phyloP scores from a whole-genome alignment of 2,888 invertebrate genomes.

The Seira sanloemensis region DNA sequence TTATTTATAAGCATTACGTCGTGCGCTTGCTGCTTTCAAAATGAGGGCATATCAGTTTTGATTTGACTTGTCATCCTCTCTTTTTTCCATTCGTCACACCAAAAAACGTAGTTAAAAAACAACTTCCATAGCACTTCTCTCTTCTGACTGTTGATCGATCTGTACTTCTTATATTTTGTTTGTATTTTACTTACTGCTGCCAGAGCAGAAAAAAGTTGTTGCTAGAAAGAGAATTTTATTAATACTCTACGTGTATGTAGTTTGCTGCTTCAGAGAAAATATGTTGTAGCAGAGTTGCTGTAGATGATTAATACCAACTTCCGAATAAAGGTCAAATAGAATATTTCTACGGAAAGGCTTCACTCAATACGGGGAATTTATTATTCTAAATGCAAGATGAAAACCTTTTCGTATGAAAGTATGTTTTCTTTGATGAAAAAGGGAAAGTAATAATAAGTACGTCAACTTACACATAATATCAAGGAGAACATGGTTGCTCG shows the following conservation, averaged over 20 bases:
- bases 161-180: no score
- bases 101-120: not conserved
- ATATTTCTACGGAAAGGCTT: no score
- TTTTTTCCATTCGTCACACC: conserved; percentile 11
- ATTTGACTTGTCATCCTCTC: conserved; percentile 41
- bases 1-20: conserved; percentile 13
- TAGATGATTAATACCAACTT: conserved; percentile 23
- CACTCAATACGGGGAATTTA: no score
- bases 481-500: conserved; percentile 89
- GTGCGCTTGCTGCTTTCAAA: not conserved
- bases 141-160: conserved; percentile 9
- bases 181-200: no score
- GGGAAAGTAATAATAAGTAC: conserved; percentile 26
- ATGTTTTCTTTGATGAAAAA: not conserved
- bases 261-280: no score
- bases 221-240: no score
- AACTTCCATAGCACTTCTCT: not conserved
- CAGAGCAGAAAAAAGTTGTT: not conserved
- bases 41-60: conserved; percentile 40
- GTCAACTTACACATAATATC: conserved; percentile 90
- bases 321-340: conserved; percentile 2
- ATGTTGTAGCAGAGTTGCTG: no score
- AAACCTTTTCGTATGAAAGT: no score
- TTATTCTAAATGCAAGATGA: no score
- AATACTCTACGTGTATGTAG: no score